Conservation (phyloP, 2,888 invertebrate genomes). For the Andrena trimmerana region DNA sequence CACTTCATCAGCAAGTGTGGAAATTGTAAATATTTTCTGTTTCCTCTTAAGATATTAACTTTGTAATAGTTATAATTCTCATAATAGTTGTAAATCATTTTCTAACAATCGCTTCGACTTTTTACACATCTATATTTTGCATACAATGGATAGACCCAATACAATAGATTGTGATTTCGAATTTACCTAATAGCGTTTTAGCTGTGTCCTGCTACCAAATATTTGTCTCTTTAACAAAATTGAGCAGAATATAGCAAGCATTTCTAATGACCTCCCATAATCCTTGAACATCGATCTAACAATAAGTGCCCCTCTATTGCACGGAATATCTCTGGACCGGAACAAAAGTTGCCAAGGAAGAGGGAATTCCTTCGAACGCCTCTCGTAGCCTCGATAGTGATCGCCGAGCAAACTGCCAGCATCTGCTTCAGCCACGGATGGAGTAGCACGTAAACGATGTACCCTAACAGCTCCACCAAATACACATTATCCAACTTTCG, state of each 20-base stretch:
- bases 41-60: no score
- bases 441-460: constrained; percentile 29
- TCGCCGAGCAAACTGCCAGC: constrained; percentile 15
- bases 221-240: background rate
- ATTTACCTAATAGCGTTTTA: background rate
- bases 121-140: no score
- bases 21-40: no score
- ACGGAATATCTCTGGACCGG: constrained; percentile 3
- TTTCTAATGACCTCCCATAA: background rate
- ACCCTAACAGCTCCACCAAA: constrained; percentile 33
- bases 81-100: no score
- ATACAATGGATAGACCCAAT: no score
- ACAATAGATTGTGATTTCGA: no score
- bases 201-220: background rate
- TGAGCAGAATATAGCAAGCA: background rate
- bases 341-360: background rate
- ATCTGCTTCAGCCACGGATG: constrained; percentile 17
- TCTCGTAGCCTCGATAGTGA: background rate
- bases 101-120: no score
- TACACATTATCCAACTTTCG: constrained; percentile 35
- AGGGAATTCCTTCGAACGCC: background rate
- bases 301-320: background rate
- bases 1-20: no score
- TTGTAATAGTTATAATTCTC: no score
- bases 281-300: background rate